Conservation (phyloP, 2,113 vertebrate species). For the Entelurus aequoreus region DNA sequence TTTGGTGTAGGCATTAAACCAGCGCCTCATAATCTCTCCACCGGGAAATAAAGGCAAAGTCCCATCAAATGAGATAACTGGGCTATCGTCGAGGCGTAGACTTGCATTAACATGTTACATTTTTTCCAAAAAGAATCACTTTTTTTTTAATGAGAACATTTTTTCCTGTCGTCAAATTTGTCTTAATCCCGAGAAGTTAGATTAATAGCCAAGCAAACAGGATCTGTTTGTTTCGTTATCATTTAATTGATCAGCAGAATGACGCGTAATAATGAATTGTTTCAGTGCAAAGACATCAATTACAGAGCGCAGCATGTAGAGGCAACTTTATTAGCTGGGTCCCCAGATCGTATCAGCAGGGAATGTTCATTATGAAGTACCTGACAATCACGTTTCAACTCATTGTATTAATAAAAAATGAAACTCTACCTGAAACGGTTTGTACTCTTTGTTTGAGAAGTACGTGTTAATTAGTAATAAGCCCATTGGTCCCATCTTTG, state of each 20-base stretch:
- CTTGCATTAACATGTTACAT: slow-evolving; percentile 20
- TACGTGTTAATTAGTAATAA: slow-evolving; percentile 65
- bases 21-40: slow-evolving; percentile 20
- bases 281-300: slow-evolving; percentile 61
- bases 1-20: slow-evolving; percentile 53
- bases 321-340: slow-evolving; percentile 58
- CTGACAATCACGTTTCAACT: slow-evolving; percentile 23
- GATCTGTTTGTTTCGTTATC: slow-evolving; percentile 59
- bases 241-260: slow-evolving; percentile 68
- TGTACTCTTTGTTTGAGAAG: slow-evolving; percentile 56
- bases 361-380: slow-evolving; percentile 45
- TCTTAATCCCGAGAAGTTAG: slow-evolving; percentile 41
- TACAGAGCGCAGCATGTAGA: slow-evolving; percentile 50
- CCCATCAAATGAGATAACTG: slow-evolving; percentile 49
- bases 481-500: slow-evolving; percentile 51
- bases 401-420: slow-evolving; percentile 3
- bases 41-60: slow-evolving; percentile 41
- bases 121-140: slow-evolving; percentile 15
- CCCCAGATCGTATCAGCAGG: slow-evolving; percentile 49
- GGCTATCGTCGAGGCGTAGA: slow-evolving; percentile 34
- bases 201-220: slow-evolving; percentile 58
- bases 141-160: slow-evolving; percentile 19
- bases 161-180: slow-evolving; percentile 42
- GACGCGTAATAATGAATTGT: slow-evolving; percentile 67
- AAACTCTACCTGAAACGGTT: slow-evolving; percentile 40